Evolutionary conservation across 2,797 vertebrate species (phyloP), one percentile per base, ranked within the genome.

Genomic region (Heliangelus exortis): DNA sequence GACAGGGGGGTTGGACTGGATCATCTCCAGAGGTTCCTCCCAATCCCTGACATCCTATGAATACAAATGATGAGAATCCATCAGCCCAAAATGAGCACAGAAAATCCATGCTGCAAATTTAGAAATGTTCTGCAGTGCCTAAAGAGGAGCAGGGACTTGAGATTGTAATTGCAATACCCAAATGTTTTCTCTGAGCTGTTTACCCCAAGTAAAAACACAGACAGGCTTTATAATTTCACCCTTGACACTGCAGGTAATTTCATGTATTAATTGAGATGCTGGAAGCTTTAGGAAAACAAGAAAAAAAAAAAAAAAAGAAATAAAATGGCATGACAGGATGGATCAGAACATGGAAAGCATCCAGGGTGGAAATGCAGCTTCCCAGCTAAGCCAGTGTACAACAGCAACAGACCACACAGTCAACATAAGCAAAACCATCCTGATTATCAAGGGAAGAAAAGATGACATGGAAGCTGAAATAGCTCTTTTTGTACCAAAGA

Each of bases 341-440:
- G 91, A 93, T 91, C 51, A 96, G 95, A 96, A 94, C 73, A 83
- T 95, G 96, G 94, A 96, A 96, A 81, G 43, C 51, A 83, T 92
- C 96, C 97, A 95, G 79, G 80, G 95, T 97, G 96, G 93, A 97
- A 97, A 93, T 78, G 89, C 81, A 87, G 83, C 88, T 95, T 95
- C 96, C 77, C 95, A 95, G 84, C 87, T 68, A 89, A 97, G 92
- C 59, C 73, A 31, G 29, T 50, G 14, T 88, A 91, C 75, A 96
- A 95, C 97, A 90, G 90, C 82, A 91, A n/a, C 33, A 96, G 95
- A 96, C 96, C 96, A 95, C 95, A 94, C 92, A 96, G 96, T 84
- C 73, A 92, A 91, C 84, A 87, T 96, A 96, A 97, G 95, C 96
- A 92, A 96, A 97, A 97, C 92, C 92, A 97, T 81, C 97, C 96